phyloP scores from a whole-genome alignment of 2,797 vertebrate species.

The Lutjanus argentimaculatus region DNA sequence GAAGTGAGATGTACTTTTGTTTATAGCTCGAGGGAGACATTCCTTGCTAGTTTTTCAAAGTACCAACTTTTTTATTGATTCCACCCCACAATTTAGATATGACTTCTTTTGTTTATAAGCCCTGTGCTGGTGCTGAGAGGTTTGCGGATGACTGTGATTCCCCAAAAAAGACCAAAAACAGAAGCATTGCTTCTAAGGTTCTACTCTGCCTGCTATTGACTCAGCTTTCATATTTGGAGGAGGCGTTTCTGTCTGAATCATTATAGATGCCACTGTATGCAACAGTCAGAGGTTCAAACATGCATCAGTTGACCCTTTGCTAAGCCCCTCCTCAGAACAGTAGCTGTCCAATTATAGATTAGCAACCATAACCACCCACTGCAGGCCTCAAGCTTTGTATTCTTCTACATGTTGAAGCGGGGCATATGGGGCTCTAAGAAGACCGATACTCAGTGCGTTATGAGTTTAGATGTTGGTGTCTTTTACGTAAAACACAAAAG shows the following conservation, averaged over 20 bases:
- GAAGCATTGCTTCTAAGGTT: background rate
- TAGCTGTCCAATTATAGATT: too few relatives aligned
- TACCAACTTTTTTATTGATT: conserved; percentile 2
- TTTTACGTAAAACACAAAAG: too few relatives aligned
- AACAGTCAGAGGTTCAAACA: background rate
- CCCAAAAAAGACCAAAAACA: too few relatives aligned
- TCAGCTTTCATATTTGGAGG: background rate
- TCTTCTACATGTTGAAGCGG: too few relatives aligned
- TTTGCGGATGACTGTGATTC: background rate
- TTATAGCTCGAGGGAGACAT: conserved; percentile 17
- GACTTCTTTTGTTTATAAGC: background rate
- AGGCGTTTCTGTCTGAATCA: background rate
- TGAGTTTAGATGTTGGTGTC: too few relatives aligned
- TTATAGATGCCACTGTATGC: too few relatives aligned
- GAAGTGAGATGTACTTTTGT: conserved; percentile 6
- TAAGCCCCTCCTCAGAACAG: too few relatives aligned
- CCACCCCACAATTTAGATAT: background rate
- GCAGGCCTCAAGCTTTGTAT: too few relatives aligned
- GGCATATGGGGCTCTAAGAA: too few relatives aligned
- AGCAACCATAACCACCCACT: too few relatives aligned
- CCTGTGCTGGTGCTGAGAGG: background rate
- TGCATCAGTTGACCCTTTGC: background rate
- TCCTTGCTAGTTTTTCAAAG: background rate
- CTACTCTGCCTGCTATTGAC: background rate
- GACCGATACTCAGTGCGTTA: too few relatives aligned